Evolutionary conservation across 1,140 invertebrate genomes (phyloP), one percentile per base, ranked within the genome.

Genomic region (Spodoptera litura): DNA sequence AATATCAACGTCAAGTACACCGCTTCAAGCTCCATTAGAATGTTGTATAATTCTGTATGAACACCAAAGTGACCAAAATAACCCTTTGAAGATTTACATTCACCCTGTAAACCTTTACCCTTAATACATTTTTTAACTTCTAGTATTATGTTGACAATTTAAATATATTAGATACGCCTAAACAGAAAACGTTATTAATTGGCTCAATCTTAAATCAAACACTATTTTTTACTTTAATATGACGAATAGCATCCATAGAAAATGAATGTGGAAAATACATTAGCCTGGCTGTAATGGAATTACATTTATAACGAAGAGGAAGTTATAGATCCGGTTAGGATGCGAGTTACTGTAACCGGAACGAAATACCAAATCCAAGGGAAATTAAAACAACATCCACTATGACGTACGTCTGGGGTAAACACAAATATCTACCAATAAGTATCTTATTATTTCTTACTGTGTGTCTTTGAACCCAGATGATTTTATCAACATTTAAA

Each of bases 1-100:
- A 70, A 53, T 70, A 70, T 53, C 31, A 53, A 70, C 44, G 66
- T 70, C 66, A 53, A 70, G 66, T 70, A 49, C 66, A 70, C 49
- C 49, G 66, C 49, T 70, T 52, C 11, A 70, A 52, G 20, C 49
- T 25, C 12, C 31, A 27, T 51, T 31, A 52, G 25, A 70, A 70
- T 31, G 66, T 70, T 52, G 31, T 70, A 70, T 66, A 66, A 49
- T 53, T 70, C 49, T 51, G 20, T 20, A 44, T 68, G 12, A 53
- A 53, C 20, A 70, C 51, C 66, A 70, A 53, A 52, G 44, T 70
- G 66, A 70, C 25, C 20, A n/a, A 51, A 31, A 61, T 61, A 31
- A 51, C 13, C 49, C 12, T 70, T 70, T 70, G 11, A 27, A 31
- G 25, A 31, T 6, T 53, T n/a, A 15, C 9, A 8, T 51, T n/a